A percentile compares a stretch with the other conserved stretches of the same genome.
Evolutionary conservation across 1,140 invertebrate genomes (phyloP).

Genomic region (Eupristina koningsbergeri): DNA sequence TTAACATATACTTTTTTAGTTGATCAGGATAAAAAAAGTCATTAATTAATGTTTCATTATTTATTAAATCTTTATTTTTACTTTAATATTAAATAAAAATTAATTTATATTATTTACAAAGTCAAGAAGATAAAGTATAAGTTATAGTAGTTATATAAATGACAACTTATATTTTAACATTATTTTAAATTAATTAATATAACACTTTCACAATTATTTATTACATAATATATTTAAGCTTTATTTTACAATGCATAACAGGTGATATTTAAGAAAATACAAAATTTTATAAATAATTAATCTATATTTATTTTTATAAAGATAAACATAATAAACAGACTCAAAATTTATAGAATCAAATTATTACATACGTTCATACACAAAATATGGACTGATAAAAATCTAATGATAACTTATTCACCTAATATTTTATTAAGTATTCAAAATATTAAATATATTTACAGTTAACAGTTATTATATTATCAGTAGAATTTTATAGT

Average conservation of each 20-base stretch:
- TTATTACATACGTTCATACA: constrained; percentile 43
- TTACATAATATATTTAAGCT: constrained; percentile 41
- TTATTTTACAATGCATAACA: constrained; percentile 39
- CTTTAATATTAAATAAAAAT: neutral
- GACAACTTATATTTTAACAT: neutral
- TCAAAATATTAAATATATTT: constrained; percentile 57
- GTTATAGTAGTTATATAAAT: constrained; percentile 18
- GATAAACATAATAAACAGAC: constrained; percentile 46
- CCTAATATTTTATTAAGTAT: constrained; percentile 32
- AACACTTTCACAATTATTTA: constrained; percentile 36
- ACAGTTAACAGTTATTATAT: constrained; percentile 50
- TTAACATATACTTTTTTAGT: too few species aligned
- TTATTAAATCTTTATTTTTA: too few species aligned
- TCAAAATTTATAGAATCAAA: constrained; percentile 45
- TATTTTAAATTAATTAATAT: constrained; percentile 40
- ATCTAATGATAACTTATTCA: constrained; percentile 35
- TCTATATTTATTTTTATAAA: constrained; percentile 38
- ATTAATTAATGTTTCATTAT: too few species aligned
- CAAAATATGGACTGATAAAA: constrained; percentile 46
- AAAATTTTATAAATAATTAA: constrained; percentile 48
- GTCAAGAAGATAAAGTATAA: constrained; percentile 21
- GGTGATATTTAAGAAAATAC: constrained; percentile 26
- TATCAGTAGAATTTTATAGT: constrained; percentile 48
- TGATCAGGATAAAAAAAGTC: too few species aligned
- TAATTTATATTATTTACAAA: constrained; percentile 54